Base-by-base conservation (phyloP, 2,888 invertebrate species). In the Allolobophora icterica region DNA sequence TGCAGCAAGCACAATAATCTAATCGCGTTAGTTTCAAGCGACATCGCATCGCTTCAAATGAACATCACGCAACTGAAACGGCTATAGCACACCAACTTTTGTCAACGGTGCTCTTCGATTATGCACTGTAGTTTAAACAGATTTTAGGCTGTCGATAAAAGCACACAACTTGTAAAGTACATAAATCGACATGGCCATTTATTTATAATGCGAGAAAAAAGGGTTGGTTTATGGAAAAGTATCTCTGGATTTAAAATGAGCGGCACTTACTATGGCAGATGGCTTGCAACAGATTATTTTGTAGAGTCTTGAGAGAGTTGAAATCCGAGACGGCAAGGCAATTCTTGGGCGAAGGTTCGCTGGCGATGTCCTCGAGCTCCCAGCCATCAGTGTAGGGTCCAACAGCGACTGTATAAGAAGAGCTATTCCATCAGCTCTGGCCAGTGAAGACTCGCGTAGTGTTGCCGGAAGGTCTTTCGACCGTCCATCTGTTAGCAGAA, bases 301-400 rank as follows among this genome's bases (percentile, higher is more conserved):
- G 35, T 35, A 89, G 58, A 30, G n/a, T 34, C 21, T 42, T 30
- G 38, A 92, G 90, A 8, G 89, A 89, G 35, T 84, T 42, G 58
- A 91, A 92, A 87, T 38, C 58, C 30, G 38, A 33, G n/a, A 91
- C 91, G 5, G 45, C 84, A 30, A 92, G 52, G 34, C 90, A 92
- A 92, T 92, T 94, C 92, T 38, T 93, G 91, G 42, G 91, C 58
- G 58, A 92, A 35, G 94, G 94, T 93, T 89, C 90, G 15, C 92
- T 93, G 83, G 94, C 94, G 19, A 94, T 94, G 33, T 92, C 93
- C 92, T 93, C 92, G 84, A 94, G 90, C 90, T 94, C 94, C 30
- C 92, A 92, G 3, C 92, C 93, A 89, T 94, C 92, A 84, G 91
- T 71, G 34, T 89, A 24, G 8, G n/a, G 8, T 30, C 92, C 92